Evolutionary conservation across 1,140 invertebrate genomes (phyloP), one percentile per base, ranked within the genome.

Genomic region (Trichoplusia ni): DNA sequence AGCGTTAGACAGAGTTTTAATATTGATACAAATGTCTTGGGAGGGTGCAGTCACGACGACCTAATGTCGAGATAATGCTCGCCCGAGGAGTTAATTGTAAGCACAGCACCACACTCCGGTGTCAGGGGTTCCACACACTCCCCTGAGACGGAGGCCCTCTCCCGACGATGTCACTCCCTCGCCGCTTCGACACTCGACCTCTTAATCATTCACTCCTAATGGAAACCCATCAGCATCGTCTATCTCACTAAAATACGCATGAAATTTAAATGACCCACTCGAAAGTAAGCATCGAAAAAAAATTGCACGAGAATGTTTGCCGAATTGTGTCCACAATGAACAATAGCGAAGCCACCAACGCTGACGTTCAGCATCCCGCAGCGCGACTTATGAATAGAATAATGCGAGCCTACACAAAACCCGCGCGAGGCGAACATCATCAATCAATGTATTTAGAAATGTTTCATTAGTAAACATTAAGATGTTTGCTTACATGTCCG

Each of bases 401-500:
- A 84, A 86, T 82, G 67, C 71, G 60, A 73, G 60, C 56, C 73
- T 73, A 80, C 79, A 85, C 77, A 83, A 81, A 84, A 84, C 77
- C 75, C 73, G 74, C 71, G 77, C 75, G 67, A 70, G 61, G 60
- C 23, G 63, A 71, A 59, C 46, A 59, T 78, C 86, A 90, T 90
- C 86, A 86, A 90, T 90, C 86, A 88, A 81, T 82, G 82, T 86
- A 81, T 71, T 71, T 77, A 75, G 77, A 83, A 82, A 89, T 82
- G 82, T 88, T 88, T 84, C 84, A 90, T 90, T 88, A 88, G 87
- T 87, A 86, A 86, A 88, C 85, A 90, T 90, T 90, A 88, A 90
- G 87, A 90, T 90, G 85, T 90, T 89, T 90, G 85, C 87, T 86
- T 87, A 87, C 82, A 86, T 84, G 82, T 83, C 76, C 77, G 71